Evolutionary conservation across 2,113 vertebrate species (phyloP), one percentile per base, ranked within the genome.

Genomic region (Formicarius rufipectus): DNA sequence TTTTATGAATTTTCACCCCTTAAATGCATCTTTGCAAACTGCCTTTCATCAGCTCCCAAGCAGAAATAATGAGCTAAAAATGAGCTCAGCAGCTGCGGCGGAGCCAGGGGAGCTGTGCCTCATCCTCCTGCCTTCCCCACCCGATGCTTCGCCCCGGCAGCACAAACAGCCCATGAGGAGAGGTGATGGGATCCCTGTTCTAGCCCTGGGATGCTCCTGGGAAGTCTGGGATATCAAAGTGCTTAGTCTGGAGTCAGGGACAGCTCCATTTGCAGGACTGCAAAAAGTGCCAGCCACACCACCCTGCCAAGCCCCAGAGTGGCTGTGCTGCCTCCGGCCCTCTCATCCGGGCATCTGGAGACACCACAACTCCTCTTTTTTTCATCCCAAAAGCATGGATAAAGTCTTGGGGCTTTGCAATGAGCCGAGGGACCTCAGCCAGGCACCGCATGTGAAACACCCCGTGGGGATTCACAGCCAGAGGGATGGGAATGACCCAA

Each of bases 1-100:
- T 68, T 86, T 87, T 92, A 94, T 90, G 81, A 96, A 74, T 94
- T 94, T 93, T 95, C 60, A 89, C n/a, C 76, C 56, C 52, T 92
- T 94, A 82, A 69, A 90, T 53, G 78, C 87, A 93, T 95, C 94
- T 84, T 85, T 91, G 55, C 75, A 58, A 89, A 63, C 40, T 69
- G 72, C 71, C 81, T 95, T 78, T 94, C 79, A 77, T 82, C 93
- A 82, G 93, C 90, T 97, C 80, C 82, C 47, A 77, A 93, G 96
- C 94, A 93, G 91, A 92, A 93, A 82, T 83, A 74, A 78, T 31
- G 58, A 96, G 84, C 30, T 77, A 68, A 79, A 47, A n/a, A 85
- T 92, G 74, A 69, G 37, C 50, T 84, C 25, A 94, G 71, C 86
- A 81, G 95, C 95, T 92, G 87, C 5, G 1, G 45, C 1, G 0